Base-by-base conservation (phyloP, 2,113 vertebrate species). In the Anhinga anhinga region DNA sequence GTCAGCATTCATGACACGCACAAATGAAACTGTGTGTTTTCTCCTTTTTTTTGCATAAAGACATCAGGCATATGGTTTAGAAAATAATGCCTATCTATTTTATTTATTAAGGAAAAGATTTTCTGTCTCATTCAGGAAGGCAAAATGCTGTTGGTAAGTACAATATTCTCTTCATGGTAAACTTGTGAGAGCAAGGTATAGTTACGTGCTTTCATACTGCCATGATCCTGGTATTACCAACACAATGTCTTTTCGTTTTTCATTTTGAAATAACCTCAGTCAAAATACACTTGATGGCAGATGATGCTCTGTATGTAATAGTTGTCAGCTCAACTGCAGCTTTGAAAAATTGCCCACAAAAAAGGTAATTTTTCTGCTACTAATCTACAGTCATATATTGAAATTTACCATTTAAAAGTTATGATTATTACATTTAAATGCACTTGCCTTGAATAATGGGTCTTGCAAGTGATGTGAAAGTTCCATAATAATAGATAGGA, bases 111-210 rank as follows among this genome's bases (percentile, higher is more conserved):
- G 99, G 99, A 97, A 74, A 93, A 96, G 92, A 98, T 98, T 99
- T 99, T 95, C 98, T 99, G 94, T 97, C 97, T 93, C 95, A 95
- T 65, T 93, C 90, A 17, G 98, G 98, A 97, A 98, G 91, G 63
- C 98, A 98, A 89, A 98, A 96, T 96, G 99, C 99, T 62, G 94
- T 99, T 98, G 98, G 99, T 99, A 97, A 98, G 99, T 99, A 88
- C 49, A 56, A 74, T 93, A 66, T 78, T 86, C 34, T 70, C 4
- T 83, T 94, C 87, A 80, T 32, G 13, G 18, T 79, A 52, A 86
- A 69, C 19, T 30, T 92, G 44, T 56, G 53, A 83, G 25, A 77
- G 29, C 14, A 72, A 80, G 25, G 17, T 45, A 16, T 52, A 71
- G 20, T 78, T 74, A 76, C 19, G 11, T 52, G 32, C 23, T 74